Evolutionary conservation across 2,888 invertebrate genomes (phyloP), one percentile per base, ranked within the genome.

Genomic region (Pollenia angustigena): DNA sequence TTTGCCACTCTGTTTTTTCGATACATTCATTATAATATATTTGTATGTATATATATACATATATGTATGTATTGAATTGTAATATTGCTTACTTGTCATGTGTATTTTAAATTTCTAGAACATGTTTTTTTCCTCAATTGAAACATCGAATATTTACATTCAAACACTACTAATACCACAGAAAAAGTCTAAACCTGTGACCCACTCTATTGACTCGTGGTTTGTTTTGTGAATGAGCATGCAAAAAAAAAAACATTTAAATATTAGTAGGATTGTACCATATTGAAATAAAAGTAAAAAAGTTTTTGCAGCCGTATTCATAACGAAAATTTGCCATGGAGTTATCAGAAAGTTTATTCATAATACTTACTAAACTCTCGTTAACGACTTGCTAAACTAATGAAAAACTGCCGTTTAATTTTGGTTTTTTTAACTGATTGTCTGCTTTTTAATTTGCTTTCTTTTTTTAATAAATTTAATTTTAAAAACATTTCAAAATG

Each of bases 181-280:
- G 7, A 23, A 68, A 68, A 52, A 23, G n/a, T 68, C 11, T 44
- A 50, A 75, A 60, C 68, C 44, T 58, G 50, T 81, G 42, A 81
- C 42, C 66, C 56, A 84, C 40, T 66, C 66, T 79, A 79, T 80
- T 85, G 80, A 74, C 60, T 80, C 16, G 46, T 69, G 52, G 60
- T 69, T 74, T 74, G 18, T 46, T 56, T 23, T 58, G 12, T 18
- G 4, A 62, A 32, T 32, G 10, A 54, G 16, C 8, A 42, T n/a
- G 4, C 7, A n/a, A 14, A 11, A n/a, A 3, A 56, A 1, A 23
- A 7, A 14, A n/a, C 8, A 12, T n/a, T 40, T n/a, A 40, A n/a
- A 62, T 3, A 10, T 11, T 42, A 62, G 4, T 62, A 62, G 54
- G 11, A 16, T n/a, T 52, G 14, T 52, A 14, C 50, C 12, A 52